A percentile compares a stretch with the other conserved stretches of the same genome.
These are phyloP conservation scores for Holothuria scabra DNA, from an alignment of 53 echinoderm and acorn worm species.

Conservation along the genomic window DNA sequence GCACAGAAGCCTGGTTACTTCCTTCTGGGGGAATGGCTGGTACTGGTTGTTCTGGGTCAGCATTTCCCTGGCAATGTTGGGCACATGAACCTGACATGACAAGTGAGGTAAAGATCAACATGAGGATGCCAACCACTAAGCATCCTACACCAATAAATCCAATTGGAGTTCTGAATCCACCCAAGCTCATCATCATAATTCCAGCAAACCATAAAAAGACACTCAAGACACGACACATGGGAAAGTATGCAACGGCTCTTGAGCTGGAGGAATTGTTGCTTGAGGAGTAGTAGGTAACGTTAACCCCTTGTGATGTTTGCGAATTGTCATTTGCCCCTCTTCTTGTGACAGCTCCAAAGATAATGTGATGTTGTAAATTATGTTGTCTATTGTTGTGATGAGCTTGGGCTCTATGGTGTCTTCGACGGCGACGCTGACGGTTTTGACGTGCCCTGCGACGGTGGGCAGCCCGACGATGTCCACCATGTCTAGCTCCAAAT, in stretches of 20 bases:
- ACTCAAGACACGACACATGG: slow-evolving; percentile 9
- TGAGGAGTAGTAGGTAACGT: background rate
- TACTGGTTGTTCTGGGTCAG: too few relatives aligned
- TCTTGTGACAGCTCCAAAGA: background rate
- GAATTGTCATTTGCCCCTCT: background rate
- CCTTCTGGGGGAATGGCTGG: too few relatives aligned
- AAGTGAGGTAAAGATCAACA: slow-evolving; percentile 12
- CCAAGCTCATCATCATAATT: slow-evolving; percentile 45
- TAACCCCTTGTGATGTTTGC: background rate
- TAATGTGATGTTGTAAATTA: background rate
- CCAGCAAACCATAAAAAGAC: slow-evolving; percentile 36
- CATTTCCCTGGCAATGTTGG: too few relatives aligned
- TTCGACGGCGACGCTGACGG: background rate
- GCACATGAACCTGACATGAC: slow-evolving; percentile 15
- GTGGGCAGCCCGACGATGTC: background rate
- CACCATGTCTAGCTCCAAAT: slow-evolving; percentile 20
- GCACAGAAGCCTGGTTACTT: too few relatives aligned
- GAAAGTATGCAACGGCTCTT: background rate
- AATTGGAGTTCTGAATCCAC: slow-evolving; percentile 19
- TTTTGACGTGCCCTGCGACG: background rate
- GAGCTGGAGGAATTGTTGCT: background rate
- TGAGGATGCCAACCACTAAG: background rate
- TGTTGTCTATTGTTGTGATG: slow-evolving; percentile 1
- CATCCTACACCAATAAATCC: slow-evolving; percentile 21
- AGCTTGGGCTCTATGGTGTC: background rate